Conservation (phyloP, 2,797 vertebrate genomes). For the Gadopsis bispinosus region DNA sequence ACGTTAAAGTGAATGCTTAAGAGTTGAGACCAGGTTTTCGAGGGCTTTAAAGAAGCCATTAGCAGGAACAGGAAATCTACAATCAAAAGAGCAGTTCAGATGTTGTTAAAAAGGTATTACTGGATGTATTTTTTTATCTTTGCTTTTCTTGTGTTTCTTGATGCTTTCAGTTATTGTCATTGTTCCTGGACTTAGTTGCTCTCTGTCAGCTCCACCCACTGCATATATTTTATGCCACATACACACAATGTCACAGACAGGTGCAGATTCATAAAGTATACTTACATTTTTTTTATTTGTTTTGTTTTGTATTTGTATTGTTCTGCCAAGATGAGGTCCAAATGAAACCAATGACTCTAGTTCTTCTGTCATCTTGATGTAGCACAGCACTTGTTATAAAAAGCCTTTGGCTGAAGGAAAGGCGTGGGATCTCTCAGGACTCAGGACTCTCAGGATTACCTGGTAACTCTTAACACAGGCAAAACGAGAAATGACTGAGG, state of each 20-base stretch:
- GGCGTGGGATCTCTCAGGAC: too few relatives aligned
- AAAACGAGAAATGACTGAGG: conserved; percentile 23
- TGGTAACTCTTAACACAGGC: conserved; percentile 5
- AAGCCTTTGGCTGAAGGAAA: conserved; percentile 40
- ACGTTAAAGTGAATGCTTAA: too few relatives aligned
- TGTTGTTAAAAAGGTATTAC: not conserved
- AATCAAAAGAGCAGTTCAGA: not conserved
- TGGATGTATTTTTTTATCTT: not conserved
- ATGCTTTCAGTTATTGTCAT: not conserved
- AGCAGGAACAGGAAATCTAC: not conserved
- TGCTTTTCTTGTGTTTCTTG: not conserved
- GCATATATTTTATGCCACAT: not conserved
- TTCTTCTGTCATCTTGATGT: conserved; percentile 31
- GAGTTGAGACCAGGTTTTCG: too few relatives aligned
- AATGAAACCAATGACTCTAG: not conserved
- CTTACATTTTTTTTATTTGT: not conserved
- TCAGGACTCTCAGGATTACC: conserved; percentile 39
- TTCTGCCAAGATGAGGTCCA: not conserved
- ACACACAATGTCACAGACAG: not conserved
- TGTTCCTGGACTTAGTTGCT: not conserved
- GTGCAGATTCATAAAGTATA: not conserved
- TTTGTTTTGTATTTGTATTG: not conserved
- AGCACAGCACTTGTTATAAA: conserved; percentile 15
- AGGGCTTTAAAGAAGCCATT: too few relatives aligned
- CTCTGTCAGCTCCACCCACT: not conserved